Base-by-base conservation (phyloP, 2,888 invertebrate genomes). In the Mimumesa dahlbomi region DNA sequence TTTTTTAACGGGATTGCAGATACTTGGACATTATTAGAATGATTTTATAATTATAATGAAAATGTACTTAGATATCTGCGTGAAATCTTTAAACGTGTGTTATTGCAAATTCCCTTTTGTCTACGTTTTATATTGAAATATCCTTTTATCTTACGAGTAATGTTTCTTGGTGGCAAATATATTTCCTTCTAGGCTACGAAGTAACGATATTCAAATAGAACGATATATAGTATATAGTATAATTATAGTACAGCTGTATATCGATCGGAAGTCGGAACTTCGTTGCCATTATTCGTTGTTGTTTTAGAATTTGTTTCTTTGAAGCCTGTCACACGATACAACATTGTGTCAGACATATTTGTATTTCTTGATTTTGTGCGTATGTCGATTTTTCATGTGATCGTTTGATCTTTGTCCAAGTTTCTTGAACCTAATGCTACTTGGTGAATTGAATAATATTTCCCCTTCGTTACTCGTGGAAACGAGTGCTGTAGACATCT, bases 21-120 rank as follows among this genome's bases (percentile, higher is more conserved):
- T n/a, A n/a, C n/a, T n/a, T n/a, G n/a, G n/a, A n/a, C n/a, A n/a
- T n/a, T n/a, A n/a, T n/a, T n/a, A n/a, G n/a, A n/a, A n/a, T n/a
- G n/a, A n/a, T n/a, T n/a, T n/a, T n/a, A n/a, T n/a, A n/a, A n/a
- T n/a, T n/a, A n/a, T n/a, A n/a, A n/a, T n/a, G n/a, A n/a, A n/a
- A n/a, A n/a, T 29, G 16, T 16, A 16, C 14, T 21, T 9, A 21
- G 14, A 29, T 81, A 62, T 66, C 63, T 72, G 61, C 70, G 75
- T 74, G 67, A 71, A 68, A 52, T 76, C 73, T 49, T 68, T 40
- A 58, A 19, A 59, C 49, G 59, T 65, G 63, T 73, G 66, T 67
- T 75, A 61, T 79, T 72, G 45, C 67, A 52, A 64, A 19, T 64
- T 34, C 7, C 14, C 48, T 29, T 48, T 4, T 43, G 3, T 58